A percentile compares a stretch with the other conserved stretches of the same genome.
phyloP scores from a whole-genome alignment of 2,113 vertebrate genomes.

The Geococcyx californianus region DNA sequence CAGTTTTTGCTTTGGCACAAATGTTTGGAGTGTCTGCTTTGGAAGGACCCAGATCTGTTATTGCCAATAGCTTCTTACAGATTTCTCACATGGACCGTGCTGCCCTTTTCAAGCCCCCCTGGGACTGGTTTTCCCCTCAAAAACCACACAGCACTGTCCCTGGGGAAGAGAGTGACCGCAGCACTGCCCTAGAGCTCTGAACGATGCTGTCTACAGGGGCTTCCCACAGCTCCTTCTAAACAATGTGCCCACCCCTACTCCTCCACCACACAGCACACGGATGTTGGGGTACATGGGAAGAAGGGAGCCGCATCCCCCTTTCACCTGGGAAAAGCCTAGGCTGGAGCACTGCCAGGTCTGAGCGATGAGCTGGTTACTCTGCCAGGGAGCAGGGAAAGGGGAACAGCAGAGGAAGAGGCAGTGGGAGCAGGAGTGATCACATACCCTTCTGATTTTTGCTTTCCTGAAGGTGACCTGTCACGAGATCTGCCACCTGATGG shows the following conservation, averaged over 20 bases:
- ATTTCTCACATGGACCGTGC: background rate
- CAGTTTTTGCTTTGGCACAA: background rate
- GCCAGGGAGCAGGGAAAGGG: rapidly evolving
- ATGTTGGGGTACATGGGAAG: background rate
- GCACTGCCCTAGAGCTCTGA: background rate
- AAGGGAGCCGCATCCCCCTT: background rate
- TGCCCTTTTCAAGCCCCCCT: background rate
- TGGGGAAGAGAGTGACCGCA: background rate
- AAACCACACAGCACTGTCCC: background rate
- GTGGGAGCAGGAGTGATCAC: background rate
- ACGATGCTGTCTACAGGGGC: background rate
- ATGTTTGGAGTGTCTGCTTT: background rate
- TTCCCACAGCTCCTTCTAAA: background rate
- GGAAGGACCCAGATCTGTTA: background rate
- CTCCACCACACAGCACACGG: background rate
- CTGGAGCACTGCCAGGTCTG: background rate
- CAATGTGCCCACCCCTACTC: background rate
- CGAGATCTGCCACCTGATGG: slow-evolving; percentile 76
- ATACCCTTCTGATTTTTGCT: background rate
- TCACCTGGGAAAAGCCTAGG: background rate
- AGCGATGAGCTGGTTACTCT: rapidly evolving
- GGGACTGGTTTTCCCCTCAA: background rate
- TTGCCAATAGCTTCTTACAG: background rate
- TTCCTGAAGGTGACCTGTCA: slow-evolving; percentile 70
- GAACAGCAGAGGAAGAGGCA: background rate